A percentile compares a stretch with the other conserved stretches of the same genome.
Evolutionary conservation across 2,113 vertebrate genomes (phyloP).

Genomic region (Neotoma lepida): DNA sequence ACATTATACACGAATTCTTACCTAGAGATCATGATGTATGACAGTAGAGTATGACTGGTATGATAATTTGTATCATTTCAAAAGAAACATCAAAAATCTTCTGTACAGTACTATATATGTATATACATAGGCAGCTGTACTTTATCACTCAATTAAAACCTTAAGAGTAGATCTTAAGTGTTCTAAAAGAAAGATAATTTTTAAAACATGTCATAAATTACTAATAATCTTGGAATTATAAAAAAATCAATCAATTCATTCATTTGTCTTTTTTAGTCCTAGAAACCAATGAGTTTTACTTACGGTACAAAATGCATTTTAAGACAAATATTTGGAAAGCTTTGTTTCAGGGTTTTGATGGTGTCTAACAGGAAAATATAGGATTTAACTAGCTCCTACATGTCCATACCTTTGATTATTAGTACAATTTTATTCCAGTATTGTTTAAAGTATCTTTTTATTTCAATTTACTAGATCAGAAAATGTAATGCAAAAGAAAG

Average conservation of each 20-base stretch:
- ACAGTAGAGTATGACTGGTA: neutral
- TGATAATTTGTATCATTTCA: conserved; percentile 20
- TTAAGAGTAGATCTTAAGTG: neutral
- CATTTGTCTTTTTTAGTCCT: conserved; percentile 8
- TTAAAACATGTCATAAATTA: neutral
- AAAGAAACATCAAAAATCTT: neutral
- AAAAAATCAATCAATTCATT: neutral
- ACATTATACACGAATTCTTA: neutral
- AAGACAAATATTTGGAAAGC: neutral
- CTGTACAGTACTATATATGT: neutral
- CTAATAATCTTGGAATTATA: conserved; percentile 53
- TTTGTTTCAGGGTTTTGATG: neutral
- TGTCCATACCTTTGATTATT: neutral
- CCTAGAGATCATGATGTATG: neutral
- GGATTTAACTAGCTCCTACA: neutral
- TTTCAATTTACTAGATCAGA: neutral
- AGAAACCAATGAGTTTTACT: conserved; percentile 28
- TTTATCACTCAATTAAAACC: neutral
- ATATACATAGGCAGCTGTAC: neutral
- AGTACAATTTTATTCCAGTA: neutral
- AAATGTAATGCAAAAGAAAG: neutral
- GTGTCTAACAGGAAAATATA: neutral
- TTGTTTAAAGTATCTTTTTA: neutral
- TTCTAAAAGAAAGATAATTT: neutral
- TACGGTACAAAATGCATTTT: neutral